A percentile compares a stretch with the other conserved stretches of the same genome.
phyloP scores from a whole-genome alignment of 2,113 vertebrate species.

The Syrrhaptes paradoxus region DNA sequence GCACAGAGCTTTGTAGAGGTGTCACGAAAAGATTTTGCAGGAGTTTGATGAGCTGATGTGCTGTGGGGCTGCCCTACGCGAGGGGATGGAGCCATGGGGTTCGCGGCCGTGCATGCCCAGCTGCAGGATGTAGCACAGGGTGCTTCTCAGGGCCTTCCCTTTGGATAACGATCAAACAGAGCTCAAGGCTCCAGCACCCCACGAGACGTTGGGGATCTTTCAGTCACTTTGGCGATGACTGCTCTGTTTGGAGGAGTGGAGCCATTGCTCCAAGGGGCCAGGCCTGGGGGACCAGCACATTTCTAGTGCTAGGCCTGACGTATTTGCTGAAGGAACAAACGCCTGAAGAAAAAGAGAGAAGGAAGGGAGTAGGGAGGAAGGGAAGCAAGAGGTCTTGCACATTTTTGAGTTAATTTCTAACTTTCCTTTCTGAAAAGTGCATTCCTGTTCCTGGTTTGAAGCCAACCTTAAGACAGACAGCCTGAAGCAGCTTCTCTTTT shows the following conservation, averaged over 20 bases:
- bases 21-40: background rate
- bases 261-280: background rate
- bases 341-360: background rate
- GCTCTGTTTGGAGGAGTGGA: background rate
- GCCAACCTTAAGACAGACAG: background rate
- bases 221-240: background rate
- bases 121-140: background rate
- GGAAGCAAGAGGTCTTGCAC: background rate
- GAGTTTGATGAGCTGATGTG: background rate
- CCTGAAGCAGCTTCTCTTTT: background rate
- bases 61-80: rapidly evolving
- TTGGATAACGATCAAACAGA: rapidly evolving
- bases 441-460: background rate
- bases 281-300: rapidly evolving
- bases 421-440: background rate
- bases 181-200: background rate
- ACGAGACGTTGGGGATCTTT: background rate
- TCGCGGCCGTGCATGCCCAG: rapidly evolving
- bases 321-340: background rate
- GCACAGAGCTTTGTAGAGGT: background rate
- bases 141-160: background rate
- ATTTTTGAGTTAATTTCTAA: background rate
- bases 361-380: background rate
- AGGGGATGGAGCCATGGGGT: background rate
- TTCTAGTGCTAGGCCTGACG: background rate